Evolutionary conservation across 2,797 vertebrate species (phyloP).

Genomic region (Onychomys torridus): DNA sequence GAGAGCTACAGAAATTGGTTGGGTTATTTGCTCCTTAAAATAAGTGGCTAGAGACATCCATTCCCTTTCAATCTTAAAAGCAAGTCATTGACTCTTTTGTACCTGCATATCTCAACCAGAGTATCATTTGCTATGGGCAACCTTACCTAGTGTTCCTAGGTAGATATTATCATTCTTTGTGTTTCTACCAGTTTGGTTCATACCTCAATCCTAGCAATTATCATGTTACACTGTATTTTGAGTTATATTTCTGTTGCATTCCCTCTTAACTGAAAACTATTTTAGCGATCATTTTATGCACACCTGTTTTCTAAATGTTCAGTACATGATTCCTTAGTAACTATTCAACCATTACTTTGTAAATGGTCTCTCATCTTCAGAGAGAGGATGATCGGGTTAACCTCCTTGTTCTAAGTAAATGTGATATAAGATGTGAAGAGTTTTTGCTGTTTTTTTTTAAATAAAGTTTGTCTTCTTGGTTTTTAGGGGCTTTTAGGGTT

Average conservation of each 20-base stretch:
- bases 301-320: neutral
- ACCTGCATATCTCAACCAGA: neutral
- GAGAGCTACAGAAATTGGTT: neutral
- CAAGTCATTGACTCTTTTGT: neutral
- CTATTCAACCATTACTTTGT: neutral
- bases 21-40: neutral
- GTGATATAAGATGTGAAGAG: neutral
- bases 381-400: neutral
- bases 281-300: neutral
- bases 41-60: neutral
- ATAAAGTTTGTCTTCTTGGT: neutral
- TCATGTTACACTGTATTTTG: neutral
- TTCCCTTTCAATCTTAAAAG: neutral
- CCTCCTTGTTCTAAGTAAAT: neutral
- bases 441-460: neutral
- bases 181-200: neutral
- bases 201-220: neutral
- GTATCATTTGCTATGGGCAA: neutral
- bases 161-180: neutral
- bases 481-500: neutral
- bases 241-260: neutral
- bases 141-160: neutral
- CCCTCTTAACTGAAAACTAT: neutral
- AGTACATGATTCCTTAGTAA: neutral
- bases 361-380: neutral